phyloP scores from a whole-genome alignment of 2,797 vertebrate genomes.

The Astyanax mexicanus region DNA sequence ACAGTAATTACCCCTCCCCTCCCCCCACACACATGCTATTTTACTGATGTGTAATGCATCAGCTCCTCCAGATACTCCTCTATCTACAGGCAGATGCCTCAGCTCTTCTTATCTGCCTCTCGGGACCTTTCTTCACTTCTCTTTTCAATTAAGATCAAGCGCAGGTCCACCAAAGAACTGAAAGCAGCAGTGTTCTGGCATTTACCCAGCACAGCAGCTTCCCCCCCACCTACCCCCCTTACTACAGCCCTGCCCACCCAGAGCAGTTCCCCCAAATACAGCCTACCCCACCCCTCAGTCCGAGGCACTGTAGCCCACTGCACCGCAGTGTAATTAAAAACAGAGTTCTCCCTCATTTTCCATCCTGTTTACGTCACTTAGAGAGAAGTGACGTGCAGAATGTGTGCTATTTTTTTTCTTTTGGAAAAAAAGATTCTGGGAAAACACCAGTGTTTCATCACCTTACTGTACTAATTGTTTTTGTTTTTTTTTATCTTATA shows the following conservation, averaged over 20 bases:
- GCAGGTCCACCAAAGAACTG: background rate
- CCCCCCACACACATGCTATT: background rate
- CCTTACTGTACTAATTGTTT: too few species aligned
- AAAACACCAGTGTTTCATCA: background rate
- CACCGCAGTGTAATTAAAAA: slow-evolving; percentile 52
- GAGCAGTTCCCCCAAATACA: too few species aligned
- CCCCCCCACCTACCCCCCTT: too few species aligned
- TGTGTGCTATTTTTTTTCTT: background rate
- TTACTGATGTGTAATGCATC: slow-evolving; percentile 28
- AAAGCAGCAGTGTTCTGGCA: background rate
- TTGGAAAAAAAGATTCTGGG: too few species aligned
- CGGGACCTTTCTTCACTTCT: slow-evolving; percentile 36
- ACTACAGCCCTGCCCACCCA: too few species aligned
- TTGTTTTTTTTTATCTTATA: too few species aligned
- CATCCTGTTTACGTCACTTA: background rate
- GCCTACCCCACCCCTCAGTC: too few species aligned
- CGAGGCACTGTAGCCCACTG: too few species aligned
- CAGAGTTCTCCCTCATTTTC: slow-evolving; percentile 35
- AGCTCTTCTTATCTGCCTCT: slow-evolving; percentile 38
- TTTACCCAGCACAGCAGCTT: background rate
- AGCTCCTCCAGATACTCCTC: slow-evolving; percentile 28
- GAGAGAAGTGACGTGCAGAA: background rate
- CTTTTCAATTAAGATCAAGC: slow-evolving; percentile 40
- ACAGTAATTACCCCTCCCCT: background rate
- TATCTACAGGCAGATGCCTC: slow-evolving; percentile 25